Base-by-base conservation (phyloP, 2,113 vertebrate species). In the Leptosomus discolor region DNA sequence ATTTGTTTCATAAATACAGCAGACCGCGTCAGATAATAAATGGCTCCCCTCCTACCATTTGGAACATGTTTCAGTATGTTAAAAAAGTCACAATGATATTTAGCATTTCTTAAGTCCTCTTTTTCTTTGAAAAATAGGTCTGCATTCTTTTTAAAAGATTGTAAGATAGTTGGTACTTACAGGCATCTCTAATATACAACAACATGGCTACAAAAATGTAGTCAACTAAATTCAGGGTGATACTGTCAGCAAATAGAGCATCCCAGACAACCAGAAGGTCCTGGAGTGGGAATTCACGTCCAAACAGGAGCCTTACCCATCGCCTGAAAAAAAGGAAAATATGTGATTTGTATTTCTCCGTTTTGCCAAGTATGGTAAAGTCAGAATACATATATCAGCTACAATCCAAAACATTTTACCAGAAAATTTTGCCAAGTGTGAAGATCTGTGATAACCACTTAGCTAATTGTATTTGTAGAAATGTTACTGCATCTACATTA, bases 201-300 rank as follows among this genome's bases (percentile, higher is more conserved):
- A 99, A 98, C 99, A 99, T 99, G 97, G 99, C 99, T 94, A 99
- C 98, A 97, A 99, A 99, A 97, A 99, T 94, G 92, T 99, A 99
- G 97, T 99, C 99, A 48, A 99, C 99, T 95, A 99, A 98, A 94
- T 99, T 98, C 89, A 99, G 98, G 83, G 99, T 99, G 95, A 99
- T 98, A 96, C 99, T 99, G 88, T 99, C 99, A 26, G 99, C 99
- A 86, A 99, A 99, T 20, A 99, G 96, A 58, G 99, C 99, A 46
- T 99, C 99, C 99, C 99, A 99, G 89, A 99, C 98, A 88, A 99
- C 99, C 94, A 99, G 98, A 45, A 99, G 98, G 89, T 99, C 99
- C 98, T 99, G 99, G 41, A 99, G 98, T 4, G 99, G 98, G 93
- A 99, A 99, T 97, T 99, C 99, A 16, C 99, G 98, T 37, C 99